Evolutionary conservation across 1,140 invertebrate species (phyloP), one percentile per base, ranked within the genome.

Genomic region (Ceratosolen solmsi): DNA sequence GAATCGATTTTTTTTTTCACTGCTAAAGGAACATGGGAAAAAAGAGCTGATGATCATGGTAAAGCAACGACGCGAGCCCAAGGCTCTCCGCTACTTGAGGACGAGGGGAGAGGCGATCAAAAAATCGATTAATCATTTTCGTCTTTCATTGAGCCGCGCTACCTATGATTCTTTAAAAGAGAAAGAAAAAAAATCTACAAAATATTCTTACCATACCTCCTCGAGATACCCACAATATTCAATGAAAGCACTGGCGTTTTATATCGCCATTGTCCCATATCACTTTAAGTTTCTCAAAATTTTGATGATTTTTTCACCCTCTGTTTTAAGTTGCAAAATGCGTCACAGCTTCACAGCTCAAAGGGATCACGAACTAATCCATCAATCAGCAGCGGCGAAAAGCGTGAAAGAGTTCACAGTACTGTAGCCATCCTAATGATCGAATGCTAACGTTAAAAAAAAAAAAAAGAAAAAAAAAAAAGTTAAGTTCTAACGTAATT

Each of bases 381-480:
- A 90, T 90, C 89, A 87, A 89, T 90, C 90, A 90, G 86, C 86
- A 84, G 74, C 85, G 68, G 11, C 84, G 82, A 85, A 79, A 86
- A 87, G 74, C 85, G 84, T 89, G 86, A 89, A 91, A 89, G 89
- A 90, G 89, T 91, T 90, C 86, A 85, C 86, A 86, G 86, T 85
- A 88, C 87, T 87, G 87, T 89, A 89, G 89, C 90, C 89, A 89
- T 89, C 84, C 85, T 91, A 91, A 90, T 90, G 89, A 90, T 90
- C 89, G 90, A 90, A 85, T 83, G 86, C 83, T 87, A 89, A 90
- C 89, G 89, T 90, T 88, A 85, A 84, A 87, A 85, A 84, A 51
- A 80, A 46, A 46, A 46, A 46, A 46, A 46, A 46, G 13, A 46
- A 46, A 46, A 46, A 46, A 46, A 46, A 46, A 54, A 54, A 80